These are phyloP conservation scores for Panonychus citri DNA, from an alignment of 1,140 invertebrate species.

Conservation along the genomic window DNA sequence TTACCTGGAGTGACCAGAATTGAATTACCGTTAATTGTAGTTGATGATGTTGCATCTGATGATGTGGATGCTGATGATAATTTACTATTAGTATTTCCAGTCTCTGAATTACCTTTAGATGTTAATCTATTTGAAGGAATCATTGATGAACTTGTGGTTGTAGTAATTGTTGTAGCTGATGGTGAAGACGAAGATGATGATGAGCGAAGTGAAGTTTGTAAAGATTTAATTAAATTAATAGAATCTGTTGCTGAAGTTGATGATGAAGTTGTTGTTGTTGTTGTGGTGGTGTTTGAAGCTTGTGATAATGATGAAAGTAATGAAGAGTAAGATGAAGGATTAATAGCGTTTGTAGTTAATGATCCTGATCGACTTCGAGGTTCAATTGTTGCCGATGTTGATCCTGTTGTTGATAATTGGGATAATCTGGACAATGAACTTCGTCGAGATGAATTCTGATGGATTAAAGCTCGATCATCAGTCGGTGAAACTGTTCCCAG, in stretches of 20 bases:
- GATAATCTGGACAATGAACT: not conserved
- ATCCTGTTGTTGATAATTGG: not conserved
- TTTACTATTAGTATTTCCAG: not conserved
- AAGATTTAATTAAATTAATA: too few species aligned
- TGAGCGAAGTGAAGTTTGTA: not conserved
- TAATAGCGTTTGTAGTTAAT: not conserved
- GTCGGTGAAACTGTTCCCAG: constrained; percentile 4
- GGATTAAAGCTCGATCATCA: constrained; percentile 5
- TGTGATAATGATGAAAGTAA: not conserved
- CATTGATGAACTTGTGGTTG: not conserved
- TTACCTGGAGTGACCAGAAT: not conserved
- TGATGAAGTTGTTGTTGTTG: not conserved
- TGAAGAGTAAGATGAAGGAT: not conserved
- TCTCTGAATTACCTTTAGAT: too few species aligned
- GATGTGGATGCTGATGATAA: not conserved
- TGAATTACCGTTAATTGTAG: not conserved
- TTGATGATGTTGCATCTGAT: not conserved
- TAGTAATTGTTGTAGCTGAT: not conserved
- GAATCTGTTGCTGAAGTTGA: not conserved
- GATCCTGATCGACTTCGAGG: not conserved
- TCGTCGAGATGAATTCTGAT: not conserved
- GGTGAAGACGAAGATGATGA: not conserved
- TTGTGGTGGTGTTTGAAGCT: not conserved
- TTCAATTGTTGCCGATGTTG: not conserved
- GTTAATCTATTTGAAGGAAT: too few species aligned